Base-by-base conservation (phyloP, 2,113 vertebrate genomes). In the Mustelus asterias region DNA sequence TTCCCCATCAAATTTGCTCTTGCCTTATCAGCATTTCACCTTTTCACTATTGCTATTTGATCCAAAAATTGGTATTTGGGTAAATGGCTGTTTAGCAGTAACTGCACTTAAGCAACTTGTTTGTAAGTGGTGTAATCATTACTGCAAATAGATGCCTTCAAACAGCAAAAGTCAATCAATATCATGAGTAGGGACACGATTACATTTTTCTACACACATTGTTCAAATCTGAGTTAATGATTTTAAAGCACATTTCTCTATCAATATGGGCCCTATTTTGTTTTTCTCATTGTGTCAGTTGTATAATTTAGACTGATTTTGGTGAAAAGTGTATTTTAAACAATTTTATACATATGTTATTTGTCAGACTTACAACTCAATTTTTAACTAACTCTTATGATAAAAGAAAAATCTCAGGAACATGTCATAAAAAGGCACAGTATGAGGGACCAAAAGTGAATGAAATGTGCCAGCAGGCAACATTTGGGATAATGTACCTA, bases 121-220 rank as follows among this genome's bases (percentile, higher is more conserved):
- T 95, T 95, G 54, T 76, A 72, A 95, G 94, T 95, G 67, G 65
- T 76, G 69, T 76, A 95, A 95, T 95, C 94, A 95, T 95, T 72
- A 95, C 41, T 95, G 26, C 67, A 95, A 95, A 95, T 95, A 72
- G 37, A 95, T 48, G 22, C 94, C 13, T 95, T 95, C 41, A 95
- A 95, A 44, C 37, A 95, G 44, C 94, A 72, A 95, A 95, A 72
- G 93, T 95, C 69, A 95, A 95, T 70, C 94, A 95, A 95, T 95
- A 54, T 72, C 67, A 41, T 94, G n/a, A 95, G 69, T 95, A 72
- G 94, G 67, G 76, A 70, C 22, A 54, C 37, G 14, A 95, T 95
- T 72, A 76, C 26, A 95, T 95, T 48, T 65, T 95, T 95, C 94
- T 76, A 54, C 44, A 14, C 26, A n/a, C 41, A 95, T 95, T 76